A percentile compares a stretch with the other conserved stretches of the same genome.
Evolutionary conservation across 1,140 invertebrate species (phyloP).

Genomic region (Hypsibius dujardini): DNA sequence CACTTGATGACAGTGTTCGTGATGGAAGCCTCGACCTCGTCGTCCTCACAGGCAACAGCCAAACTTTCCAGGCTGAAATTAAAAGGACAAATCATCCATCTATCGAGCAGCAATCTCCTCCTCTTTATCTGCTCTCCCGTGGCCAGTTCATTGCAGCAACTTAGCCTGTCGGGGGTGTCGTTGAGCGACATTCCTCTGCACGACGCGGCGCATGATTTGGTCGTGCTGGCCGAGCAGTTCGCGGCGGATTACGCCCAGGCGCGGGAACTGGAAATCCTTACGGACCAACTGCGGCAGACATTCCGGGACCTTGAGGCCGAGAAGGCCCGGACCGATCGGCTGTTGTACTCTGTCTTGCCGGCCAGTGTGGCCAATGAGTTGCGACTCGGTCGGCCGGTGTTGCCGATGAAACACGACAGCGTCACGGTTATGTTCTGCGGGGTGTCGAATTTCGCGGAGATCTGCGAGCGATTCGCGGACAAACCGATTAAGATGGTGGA

Average conservation of each 20-base stretch:
- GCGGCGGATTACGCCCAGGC: constrained; percentile 93
- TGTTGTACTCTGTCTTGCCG: constrained; percentile 81
- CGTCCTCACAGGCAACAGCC: constrained; percentile 46
- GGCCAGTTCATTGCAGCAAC: constrained; percentile 48
- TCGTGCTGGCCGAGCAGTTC: constrained; percentile 89
- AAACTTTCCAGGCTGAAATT: constrained; percentile 50
- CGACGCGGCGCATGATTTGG: constrained; percentile 85
- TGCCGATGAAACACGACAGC: constrained; percentile 61
- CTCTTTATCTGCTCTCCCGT: constrained; percentile 85
- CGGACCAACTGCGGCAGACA: constrained; percentile 85
- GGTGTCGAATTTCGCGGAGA: constrained; percentile 73
- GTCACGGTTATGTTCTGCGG: constrained; percentile 83
- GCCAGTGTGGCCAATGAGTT: constrained; percentile 79
- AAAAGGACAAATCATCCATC: constrained; percentile 87
- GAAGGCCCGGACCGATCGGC: constrained; percentile 85
- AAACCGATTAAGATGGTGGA: constrained; percentile 81
- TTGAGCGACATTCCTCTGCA: constrained; percentile 48
- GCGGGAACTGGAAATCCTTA: constrained; percentile 80
- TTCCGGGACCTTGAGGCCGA: constrained; percentile 81
- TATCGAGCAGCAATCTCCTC: constrained; percentile 68
- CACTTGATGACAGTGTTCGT: constrained; percentile 93
- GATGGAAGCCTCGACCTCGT: constrained; percentile 37
- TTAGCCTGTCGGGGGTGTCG: constrained; percentile 35
- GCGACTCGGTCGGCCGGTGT: constrained; percentile 66
- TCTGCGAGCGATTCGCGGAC: constrained; percentile 54